Conservation (phyloP, 2,797 vertebrate genomes). For the Pagetopsis macropterus region DNA sequence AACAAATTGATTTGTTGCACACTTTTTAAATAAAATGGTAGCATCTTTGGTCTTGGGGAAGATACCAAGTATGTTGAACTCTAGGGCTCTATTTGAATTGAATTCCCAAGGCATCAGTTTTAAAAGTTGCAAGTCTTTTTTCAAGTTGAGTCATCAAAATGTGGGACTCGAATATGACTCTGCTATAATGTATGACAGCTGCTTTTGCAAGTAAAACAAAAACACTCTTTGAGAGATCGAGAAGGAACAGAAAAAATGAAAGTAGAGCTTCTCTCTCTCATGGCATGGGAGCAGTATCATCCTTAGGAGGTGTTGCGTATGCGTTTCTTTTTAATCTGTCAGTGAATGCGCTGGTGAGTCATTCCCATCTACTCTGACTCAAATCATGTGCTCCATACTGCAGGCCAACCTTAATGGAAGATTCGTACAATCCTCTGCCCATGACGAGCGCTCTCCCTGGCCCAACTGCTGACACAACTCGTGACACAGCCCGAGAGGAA, state of each 20-base stretch:
- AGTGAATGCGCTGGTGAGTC: slow-evolving; percentile 61
- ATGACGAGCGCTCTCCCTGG: slow-evolving; percentile 53
- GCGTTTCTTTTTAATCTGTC: slow-evolving; percentile 56
- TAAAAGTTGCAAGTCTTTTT: no score
- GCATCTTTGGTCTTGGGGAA: no score
- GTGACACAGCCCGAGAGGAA: slow-evolving; percentile 68
- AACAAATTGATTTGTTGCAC: no score
- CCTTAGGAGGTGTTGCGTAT: slow-evolving; percentile 28
- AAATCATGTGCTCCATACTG: slow-evolving; percentile 73
- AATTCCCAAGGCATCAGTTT: no score
- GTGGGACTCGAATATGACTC: no score
- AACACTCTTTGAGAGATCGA: not conserved
- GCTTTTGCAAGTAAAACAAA: not conserved
- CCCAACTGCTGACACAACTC: slow-evolving; percentile 71
- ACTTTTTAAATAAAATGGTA: no score
- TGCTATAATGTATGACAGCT: not conserved
- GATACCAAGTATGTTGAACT: no score
- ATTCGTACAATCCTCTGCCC: slow-evolving; percentile 61
- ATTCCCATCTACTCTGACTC: slow-evolving; percentile 63
- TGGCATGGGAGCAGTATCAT: slow-evolving; percentile 31
- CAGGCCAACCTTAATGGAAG: slow-evolving; percentile 72
- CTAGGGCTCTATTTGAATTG: no score
- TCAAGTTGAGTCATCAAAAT: no score
- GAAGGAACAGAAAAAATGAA: slow-evolving; percentile 2
- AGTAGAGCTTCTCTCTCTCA: slow-evolving; percentile 24